Evolutionary conservation across 2,888 invertebrate species (phyloP).

Genomic region (Pyrgus malvae): DNA sequence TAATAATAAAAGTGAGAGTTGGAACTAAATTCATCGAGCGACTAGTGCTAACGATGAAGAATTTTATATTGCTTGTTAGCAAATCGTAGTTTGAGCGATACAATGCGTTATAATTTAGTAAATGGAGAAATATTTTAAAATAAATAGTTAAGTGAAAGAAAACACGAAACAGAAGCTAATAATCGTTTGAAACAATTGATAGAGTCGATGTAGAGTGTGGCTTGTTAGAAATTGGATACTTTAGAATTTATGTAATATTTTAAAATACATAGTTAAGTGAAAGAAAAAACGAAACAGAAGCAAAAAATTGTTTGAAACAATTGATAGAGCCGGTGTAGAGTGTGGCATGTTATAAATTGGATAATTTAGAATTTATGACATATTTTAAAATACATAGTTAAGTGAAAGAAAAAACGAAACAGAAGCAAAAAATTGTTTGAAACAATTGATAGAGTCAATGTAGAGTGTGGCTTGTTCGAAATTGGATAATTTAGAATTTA

Average conservation of each 20-base stretch:
- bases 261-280: neutral
- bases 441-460: neutral
- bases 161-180: neutral
- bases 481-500: too few species aligned
- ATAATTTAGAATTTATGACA: too few species aligned
- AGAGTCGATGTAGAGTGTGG: neutral
- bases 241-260: too few species aligned
- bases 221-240: neutral
- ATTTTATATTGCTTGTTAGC: constrained; percentile 26
- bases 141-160: too few species aligned
- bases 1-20: constrained; percentile 32
- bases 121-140: neutral
- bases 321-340: neutral
- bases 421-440: neutral
- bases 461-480: neutral
- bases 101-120: neutral
- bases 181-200: neutral
- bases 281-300: too few species aligned
- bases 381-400: neutral
- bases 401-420: too few species aligned
- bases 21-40: constrained; percentile 29
- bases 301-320: neutral
- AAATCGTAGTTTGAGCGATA: constrained; percentile 2
- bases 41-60: constrained; percentile 24
- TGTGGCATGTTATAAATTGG: neutral